phyloP scores from a whole-genome alignment of 2,888 invertebrate genomes.

The Urechis unicinctus region DNA sequence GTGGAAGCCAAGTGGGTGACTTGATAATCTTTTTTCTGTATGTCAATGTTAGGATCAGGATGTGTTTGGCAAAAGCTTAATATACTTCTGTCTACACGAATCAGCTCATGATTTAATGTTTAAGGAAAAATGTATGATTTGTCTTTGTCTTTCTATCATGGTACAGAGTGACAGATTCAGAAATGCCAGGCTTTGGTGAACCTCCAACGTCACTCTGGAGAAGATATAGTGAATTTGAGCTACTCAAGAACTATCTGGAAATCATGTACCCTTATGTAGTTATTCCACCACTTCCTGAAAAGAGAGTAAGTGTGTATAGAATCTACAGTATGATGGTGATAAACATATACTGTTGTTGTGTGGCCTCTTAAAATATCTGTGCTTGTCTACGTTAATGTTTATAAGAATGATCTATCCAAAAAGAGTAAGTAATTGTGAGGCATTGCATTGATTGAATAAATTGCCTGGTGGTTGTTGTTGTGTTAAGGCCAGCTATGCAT shows the following conservation, averaged over 20 bases:
- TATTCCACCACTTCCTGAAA: constrained; percentile 75
- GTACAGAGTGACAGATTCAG: constrained; percentile 42
- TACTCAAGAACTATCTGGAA: constrained; percentile 69
- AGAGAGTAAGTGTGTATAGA: constrained; percentile 52
- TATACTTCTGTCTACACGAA: too few species aligned
- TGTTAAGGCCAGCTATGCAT: constrained; percentile 45
- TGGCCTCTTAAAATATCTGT: too few species aligned
- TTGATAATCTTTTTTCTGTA: neutral
- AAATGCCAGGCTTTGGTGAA: constrained; percentile 41
- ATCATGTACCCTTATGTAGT: constrained; percentile 73
- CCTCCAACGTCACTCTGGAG: constrained; percentile 52
- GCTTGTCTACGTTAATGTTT: too few species aligned
- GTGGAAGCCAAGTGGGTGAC: constrained; percentile 41
- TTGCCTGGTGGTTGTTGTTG: neutral
- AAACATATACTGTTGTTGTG: too few species aligned
- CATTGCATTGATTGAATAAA: neutral
- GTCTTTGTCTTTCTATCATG: too few species aligned
- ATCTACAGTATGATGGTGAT: too few species aligned
- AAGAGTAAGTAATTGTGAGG: too few species aligned
- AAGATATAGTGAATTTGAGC: constrained; percentile 78
- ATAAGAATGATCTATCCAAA: too few species aligned
- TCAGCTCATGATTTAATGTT: too few species aligned
- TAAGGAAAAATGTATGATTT: too few species aligned
- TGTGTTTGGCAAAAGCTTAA: too few species aligned
- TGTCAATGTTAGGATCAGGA: neutral